Evolutionary conservation across 2,797 vertebrate species (phyloP), one percentile per base, ranked within the genome.

Genomic region (Anisognathus igniventris): DNA sequence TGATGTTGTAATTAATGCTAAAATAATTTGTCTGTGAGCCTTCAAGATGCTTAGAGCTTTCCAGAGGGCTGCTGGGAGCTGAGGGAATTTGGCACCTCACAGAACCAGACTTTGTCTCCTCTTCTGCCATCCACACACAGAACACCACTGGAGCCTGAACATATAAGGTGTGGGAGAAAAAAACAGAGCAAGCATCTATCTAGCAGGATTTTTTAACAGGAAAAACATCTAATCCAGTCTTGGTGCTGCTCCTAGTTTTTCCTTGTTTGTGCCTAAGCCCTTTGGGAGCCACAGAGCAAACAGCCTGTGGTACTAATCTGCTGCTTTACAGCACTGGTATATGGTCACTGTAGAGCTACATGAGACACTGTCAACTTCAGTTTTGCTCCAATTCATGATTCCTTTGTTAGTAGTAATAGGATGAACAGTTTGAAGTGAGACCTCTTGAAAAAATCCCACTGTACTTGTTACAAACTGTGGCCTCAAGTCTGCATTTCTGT

Each of bases 1-100:
- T 93, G 93, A 90, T 95, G 87, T 95, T 90, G 82, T 92, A 97
- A 95, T 95, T 97, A 92, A 95, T 94, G 92, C 95, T 96, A 83
- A 84, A 95, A 93, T 91, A 96, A 94, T 93, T 90, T 95, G 68
- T 83, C 57, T 90, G 33, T 50, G 73, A 84, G 88, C 79, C 56
- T 93, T 92, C 82, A 78, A 74, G 82, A 93, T 81, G 81, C 95
- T 93, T 39, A 22, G 75, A 86, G 91, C 91, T 86, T 97, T 92
- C 84, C 62, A 77, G 79, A 80, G 78, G 70, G 81, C 72, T 90
- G 67, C 27, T n/a, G 48, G 82, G 89, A 93, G 82, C 85, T 47
- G 56, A 84, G 89, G 85, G 92, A 88, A 56, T 94, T 81, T 60
- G 70, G 48, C 62, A 86, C 44, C 79, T 88, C 21, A 0, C 37